Base-by-base conservation (phyloP, 2,888 invertebrate species). In the Myopa tessellatipennis region DNA sequence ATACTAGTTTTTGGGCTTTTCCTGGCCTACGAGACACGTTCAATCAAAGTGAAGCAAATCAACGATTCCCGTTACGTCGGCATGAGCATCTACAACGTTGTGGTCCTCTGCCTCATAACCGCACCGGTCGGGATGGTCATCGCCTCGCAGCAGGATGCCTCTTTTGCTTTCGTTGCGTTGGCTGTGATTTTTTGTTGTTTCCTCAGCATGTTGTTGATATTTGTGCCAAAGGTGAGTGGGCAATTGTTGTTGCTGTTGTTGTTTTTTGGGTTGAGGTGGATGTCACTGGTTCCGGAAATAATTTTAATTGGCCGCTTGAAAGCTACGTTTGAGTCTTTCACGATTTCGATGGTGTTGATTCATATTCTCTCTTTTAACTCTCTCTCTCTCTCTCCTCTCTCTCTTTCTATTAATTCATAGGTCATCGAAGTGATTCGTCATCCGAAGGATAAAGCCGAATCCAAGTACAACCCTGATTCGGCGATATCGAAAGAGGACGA, bases 51-150 rank as follows among this genome's bases (percentile, higher is more conserved):
- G 77, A 95, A 96, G 82, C 97, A 97, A 90, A 97, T 99, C 87
- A 99, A 99, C 90, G 99, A 99, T 91, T 98, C 98, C 0, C 93
- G 98, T 85, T 97, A 98, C 89, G 98, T 99, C 40, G 98, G 98
- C 82, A 98, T 99, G 97, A 97, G 98, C 87, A 99, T 99, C 88
- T 99, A 99, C 92, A 99, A 99, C 90, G 98, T 99, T 83, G 98
- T 98, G 81, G 97, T 99, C 61, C 92, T 99, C 75, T 98, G 98
- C 89, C 91, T 99, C 85, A 98, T 99, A 89, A 99, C 99, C 10
- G 98, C 97, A 34, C 99, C 99, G 0, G 98, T 99, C 78, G 96
- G 97, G 65, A 93, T 99, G 91, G 98, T 99, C 82, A 98, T 99
- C 84, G 95, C 96, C 80, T 96, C 96, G 83, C 98, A 99, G 88